phyloP scores from a whole-genome alignment of 2,888 invertebrate species.

The Drosophila antonietae region DNA sequence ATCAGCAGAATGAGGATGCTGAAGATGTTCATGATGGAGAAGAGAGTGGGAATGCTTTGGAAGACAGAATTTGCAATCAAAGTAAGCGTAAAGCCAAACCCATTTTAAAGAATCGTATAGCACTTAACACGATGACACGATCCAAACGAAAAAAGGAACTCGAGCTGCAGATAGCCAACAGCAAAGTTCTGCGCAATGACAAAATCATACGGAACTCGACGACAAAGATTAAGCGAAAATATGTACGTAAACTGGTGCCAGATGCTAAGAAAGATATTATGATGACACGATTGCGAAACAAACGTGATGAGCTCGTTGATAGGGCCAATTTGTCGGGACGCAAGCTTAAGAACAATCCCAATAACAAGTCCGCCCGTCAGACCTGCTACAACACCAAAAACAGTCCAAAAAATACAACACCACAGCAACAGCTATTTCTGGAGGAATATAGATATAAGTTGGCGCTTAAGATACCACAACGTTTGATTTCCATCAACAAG shows the following conservation, averaged over 20 bases:
- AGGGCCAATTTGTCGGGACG: constrained; percentile 77
- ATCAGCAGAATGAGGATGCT: background rate
- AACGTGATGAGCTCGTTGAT: constrained; percentile 46
- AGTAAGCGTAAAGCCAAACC: constrained; percentile 19
- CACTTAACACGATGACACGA: constrained; percentile 84
- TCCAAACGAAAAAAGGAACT: constrained; percentile 83
- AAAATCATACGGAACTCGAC: constrained; percentile 82
- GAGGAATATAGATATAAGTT: constrained; percentile 93
- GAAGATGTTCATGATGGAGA: background rate
- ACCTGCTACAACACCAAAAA: constrained; percentile 85
- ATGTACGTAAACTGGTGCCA: constrained; percentile 75
- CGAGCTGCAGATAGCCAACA: constrained; percentile 83
- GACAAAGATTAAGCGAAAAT: constrained; percentile 81
- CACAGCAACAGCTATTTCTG: constrained; percentile 82
- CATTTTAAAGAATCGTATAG: constrained; percentile 48
- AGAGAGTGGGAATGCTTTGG: constrained; percentile 17
- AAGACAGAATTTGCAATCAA: constrained; percentile 9
- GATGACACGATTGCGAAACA: constrained; percentile 74
- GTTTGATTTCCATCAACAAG: constrained; percentile 91
- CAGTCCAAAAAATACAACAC: constrained; percentile 40
- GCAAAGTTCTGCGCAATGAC: constrained; percentile 83
- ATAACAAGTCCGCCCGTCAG: constrained; percentile 62
- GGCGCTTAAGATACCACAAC: constrained; percentile 92
- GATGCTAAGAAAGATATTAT: constrained; percentile 68
- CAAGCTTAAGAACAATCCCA: constrained; percentile 36